Percentiles rank a stretch among this genome's conserved stretches.
These are phyloP conservation scores for Lutjanus erythropterus DNA, from an alignment of 2,113 vertebrate genomes.

Conservation along the genomic window DNA sequence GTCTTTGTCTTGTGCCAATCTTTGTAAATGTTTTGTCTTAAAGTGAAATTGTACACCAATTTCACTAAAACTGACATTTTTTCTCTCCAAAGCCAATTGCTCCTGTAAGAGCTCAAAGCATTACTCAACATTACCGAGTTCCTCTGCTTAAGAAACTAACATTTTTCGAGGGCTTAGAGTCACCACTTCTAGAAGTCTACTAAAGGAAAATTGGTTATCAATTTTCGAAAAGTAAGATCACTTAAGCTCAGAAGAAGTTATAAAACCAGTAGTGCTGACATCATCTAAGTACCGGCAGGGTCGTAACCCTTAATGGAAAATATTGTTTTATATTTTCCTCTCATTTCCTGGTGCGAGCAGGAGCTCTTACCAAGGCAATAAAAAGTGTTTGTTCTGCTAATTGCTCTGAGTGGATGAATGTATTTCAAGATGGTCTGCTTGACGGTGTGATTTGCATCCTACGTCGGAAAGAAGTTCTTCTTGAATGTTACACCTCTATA, in stretches of 20 bases:
- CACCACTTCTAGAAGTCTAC: background rate
- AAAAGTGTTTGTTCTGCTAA: slow-evolving; percentile 84
- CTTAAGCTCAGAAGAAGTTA: slow-evolving; percentile 29
- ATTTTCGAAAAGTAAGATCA: slow-evolving; percentile 23
- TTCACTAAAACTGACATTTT: slow-evolving; percentile 16
- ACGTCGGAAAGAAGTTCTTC: slow-evolving; percentile 83
- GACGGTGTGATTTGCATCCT: slow-evolving; percentile 87
- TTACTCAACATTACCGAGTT: slow-evolving; percentile 8
- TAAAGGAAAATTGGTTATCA: slow-evolving; percentile 7
- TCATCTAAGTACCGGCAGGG: slow-evolving; percentile 38
- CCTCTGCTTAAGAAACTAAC: slow-evolving; percentile 7
- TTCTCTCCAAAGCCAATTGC: slow-evolving; percentile 5
- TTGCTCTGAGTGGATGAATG: slow-evolving; percentile 81
- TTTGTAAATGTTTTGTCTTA: slow-evolving; percentile 20
- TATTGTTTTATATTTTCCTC: slow-evolving; percentile 56
- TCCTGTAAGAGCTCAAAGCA: background rate
- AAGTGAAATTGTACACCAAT: slow-evolving; percentile 24
- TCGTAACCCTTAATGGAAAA: slow-evolving; percentile 61
- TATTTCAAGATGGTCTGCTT: slow-evolving; percentile 81
- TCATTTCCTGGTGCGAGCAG: slow-evolving; percentile 63
- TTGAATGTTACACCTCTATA: slow-evolving; percentile 84
- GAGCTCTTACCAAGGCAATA: slow-evolving; percentile 81
- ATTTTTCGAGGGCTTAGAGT: background rate
- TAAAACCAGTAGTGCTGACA: slow-evolving; percentile 44
- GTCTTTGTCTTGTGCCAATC: slow-evolving; percentile 3